Percentiles rank a stretch among this genome's conserved stretches.
Evolutionary conservation across 2,113 vertebrate genomes (phyloP).

Genomic region (Odocoileus virginianus): DNA sequence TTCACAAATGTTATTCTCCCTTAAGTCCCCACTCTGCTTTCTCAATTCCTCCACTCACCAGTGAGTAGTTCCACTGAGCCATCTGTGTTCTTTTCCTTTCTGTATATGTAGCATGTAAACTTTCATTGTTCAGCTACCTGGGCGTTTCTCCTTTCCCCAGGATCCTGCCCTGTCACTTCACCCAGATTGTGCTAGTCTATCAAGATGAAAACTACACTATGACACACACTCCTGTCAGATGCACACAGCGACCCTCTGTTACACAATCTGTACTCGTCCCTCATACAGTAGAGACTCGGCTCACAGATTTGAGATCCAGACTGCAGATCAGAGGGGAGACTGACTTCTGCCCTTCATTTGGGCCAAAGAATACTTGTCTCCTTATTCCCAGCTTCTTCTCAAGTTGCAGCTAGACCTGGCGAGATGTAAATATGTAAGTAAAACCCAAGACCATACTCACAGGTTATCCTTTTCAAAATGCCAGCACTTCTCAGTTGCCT

Average conservation of each 20-base stretch:
- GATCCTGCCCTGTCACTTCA: neutral
- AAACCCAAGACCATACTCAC: slow-evolving; percentile 51
- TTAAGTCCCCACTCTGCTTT: neutral
- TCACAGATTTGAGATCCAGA: slow-evolving; percentile 43
- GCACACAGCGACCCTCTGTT: slow-evolving; percentile 48
- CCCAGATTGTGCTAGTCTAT: slow-evolving; percentile 49
- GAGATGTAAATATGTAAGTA: slow-evolving; percentile 65
- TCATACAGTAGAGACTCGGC: slow-evolving; percentile 8
- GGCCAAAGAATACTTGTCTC: slow-evolving; percentile 63
- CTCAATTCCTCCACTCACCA: neutral
- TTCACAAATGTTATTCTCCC: neutral
- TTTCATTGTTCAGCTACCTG: slow-evolving; percentile 50
- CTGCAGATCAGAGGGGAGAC: slow-evolving; percentile 37
- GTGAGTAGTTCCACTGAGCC: neutral
- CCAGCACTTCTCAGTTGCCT: slow-evolving; percentile 35
- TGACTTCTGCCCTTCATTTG: slow-evolving; percentile 59
- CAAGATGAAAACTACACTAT: slow-evolving; percentile 50
- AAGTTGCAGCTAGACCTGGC: slow-evolving; percentile 55
- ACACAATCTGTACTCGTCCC: neutral
- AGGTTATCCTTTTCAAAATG: slow-evolving; percentile 47
- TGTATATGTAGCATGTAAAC: slow-evolving; percentile 7
- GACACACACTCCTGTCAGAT: slow-evolving; percentile 30
- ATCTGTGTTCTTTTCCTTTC: neutral
- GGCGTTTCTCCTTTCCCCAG: neutral
- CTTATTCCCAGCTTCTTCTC: slow-evolving; percentile 57